Conservation (phyloP, 1,140 invertebrate species). For the Oedothorax gibbosus region DNA sequence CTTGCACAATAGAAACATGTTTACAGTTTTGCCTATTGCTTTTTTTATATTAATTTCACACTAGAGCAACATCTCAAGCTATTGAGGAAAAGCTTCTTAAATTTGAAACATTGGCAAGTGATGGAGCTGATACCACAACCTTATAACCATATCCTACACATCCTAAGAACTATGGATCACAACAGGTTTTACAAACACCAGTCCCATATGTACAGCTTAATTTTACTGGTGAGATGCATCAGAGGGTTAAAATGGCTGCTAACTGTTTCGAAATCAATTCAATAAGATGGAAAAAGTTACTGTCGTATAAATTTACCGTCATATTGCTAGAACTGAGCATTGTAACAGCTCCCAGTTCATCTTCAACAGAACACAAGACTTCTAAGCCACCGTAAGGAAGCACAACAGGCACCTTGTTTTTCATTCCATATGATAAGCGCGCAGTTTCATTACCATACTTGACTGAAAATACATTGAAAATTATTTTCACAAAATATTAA, state of each 20-base stretch:
- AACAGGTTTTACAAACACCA: too few species aligned
- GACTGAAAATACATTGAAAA: constrained; percentile 22
- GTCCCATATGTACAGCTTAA: neutral
- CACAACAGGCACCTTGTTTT: constrained; percentile 26
- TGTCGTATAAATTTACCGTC: constrained; percentile 11
- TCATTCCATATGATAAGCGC: constrained; percentile 49
- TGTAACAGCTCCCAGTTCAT: constrained; percentile 42
- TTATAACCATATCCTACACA: too few species aligned
- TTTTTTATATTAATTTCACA: too few species aligned
- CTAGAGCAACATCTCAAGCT: too few species aligned
- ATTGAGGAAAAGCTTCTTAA: too few species aligned
- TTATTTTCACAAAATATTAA: neutral
- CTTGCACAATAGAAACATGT: too few species aligned
- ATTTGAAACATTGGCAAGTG: too few species aligned
- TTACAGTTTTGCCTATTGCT: too few species aligned
- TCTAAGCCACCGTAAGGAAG: constrained; percentile 47
- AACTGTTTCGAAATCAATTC: too few species aligned
- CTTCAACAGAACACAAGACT: constrained; percentile 35
- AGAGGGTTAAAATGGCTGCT: neutral
- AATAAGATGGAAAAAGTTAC: neutral
- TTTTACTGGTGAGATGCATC: neutral
- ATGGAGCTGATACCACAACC: too few species aligned
- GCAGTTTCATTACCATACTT: constrained; percentile 22
- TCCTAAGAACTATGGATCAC: too few species aligned
- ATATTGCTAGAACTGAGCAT: constrained; percentile 43